Base-by-base conservation (phyloP, 2,888 invertebrate species). In the Acleris holmiana region DNA sequence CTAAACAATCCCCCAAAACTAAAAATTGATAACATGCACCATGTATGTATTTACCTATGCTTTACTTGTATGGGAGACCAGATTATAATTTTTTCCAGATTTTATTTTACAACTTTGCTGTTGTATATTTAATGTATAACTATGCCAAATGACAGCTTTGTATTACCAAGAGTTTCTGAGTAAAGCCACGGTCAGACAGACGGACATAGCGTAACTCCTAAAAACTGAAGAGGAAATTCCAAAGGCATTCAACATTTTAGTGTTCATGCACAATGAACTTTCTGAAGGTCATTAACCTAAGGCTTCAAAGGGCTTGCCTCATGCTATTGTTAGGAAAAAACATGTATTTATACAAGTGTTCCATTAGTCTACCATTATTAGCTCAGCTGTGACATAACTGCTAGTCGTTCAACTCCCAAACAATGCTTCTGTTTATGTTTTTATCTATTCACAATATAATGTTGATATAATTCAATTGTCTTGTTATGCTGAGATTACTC, bases 211-310 rank as follows among this genome's bases (percentile, higher is more conserved):
- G n/a, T n/a, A n/a, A n/a, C n/a, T n/a, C n/a, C n/a, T n/a, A 19
- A 19, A 10, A 44, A 6, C 44, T 44, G 44, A n/a, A n/a, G 5
- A 44, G 17, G n/a, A 44, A 17, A 17, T 44, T 17, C 44, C 44
- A 13, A 35, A 35, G 35, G 35, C 13, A 35, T 35, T 35, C 4
- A 35, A 35, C 35, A 35, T 10, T 41, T 44, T 44, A 35, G 6
- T 44, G 17, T n/a, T 44, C 17, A 29, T 29, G 25, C 61, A 64
- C 58, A 71, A 64, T 70, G 70, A 75, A 69, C 70, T 75, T 40
- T 60, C 55, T 67, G 67, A 58, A 65, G 73, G 72, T 67, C 72
- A 73, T 73, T 80, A 68, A 76, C 78, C 76, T 69, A 69, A 70
- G 63, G 58, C 53, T 71, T 70, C 69, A 68, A 74, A 78, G 77